Base-by-base conservation (phyloP, 2,797 vertebrate genomes). In the Danio kyathit region DNA sequence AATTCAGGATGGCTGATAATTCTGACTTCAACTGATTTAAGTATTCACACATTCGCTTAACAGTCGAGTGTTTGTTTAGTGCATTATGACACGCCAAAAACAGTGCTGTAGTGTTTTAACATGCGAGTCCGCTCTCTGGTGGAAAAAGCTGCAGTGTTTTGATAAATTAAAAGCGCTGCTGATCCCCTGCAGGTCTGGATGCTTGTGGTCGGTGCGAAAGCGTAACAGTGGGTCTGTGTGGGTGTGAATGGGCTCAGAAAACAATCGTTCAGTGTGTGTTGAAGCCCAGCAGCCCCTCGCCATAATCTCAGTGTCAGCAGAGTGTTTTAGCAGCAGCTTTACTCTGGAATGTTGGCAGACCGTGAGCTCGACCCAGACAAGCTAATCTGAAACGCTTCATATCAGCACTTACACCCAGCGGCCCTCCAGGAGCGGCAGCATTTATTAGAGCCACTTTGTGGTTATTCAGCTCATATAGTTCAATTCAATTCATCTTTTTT, bases 341-440 rank as follows among this genome's bases (percentile, higher is more conserved):
- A 82, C 19, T 76, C 60, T 44, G 84, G 83, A 88, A 86, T 88
- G 83, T 17, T 85, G 88, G 82, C 57, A 51, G 79, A 82, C 38
- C 71, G 6, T 40, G 65, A 76, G 49, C 70, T 54, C 2, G 12
- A 83, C 82, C 70, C 59, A 13, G 76, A 85, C 74, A 66, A 82
- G 84, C 84, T 87, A 81, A 89, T 88, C 81, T 90, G 84, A 85
- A 88, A 86, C 51, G 0, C 82, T 88, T 83, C 70, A 52, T 38
- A 81, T 87, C 82, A 88, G 80, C 72, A 73, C 73, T 80, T 82
- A 74, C 29, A 79, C 75, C 64, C 65, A 60, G 69, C 40, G 49
- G 67, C 51, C 21, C 70, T 59, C 59, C 16, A 38, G 65, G 73
- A 82, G 80, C 2, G 11, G 29, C 65, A n/a, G 59, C 43, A n/a